Evolutionary conservation across 2,888 invertebrate species (phyloP).

Genomic region (Podabrus alpinus): DNA sequence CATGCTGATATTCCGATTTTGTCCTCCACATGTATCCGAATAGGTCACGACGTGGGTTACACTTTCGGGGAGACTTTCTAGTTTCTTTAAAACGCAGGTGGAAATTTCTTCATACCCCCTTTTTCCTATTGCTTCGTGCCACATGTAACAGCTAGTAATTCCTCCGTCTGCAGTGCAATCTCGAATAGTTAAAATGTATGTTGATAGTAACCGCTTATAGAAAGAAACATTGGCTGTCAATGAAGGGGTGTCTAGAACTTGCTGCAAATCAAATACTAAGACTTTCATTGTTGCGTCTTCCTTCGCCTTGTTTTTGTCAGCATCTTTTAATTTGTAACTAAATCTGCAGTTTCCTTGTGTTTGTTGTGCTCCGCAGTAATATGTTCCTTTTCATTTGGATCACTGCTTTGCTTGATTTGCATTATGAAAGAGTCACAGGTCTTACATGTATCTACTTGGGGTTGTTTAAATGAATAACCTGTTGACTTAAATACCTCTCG

Average conservation of each 20-base stretch:
- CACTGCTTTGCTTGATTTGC: slow-evolving; percentile 17
- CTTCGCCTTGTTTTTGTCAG: background rate
- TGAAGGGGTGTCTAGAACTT: slow-evolving; percentile 25
- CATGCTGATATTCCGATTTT: too few species aligned
- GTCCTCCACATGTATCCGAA: slow-evolving; percentile 35
- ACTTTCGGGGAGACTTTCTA: slow-evolving; percentile 20
- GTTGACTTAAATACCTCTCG: slow-evolving; percentile 19
- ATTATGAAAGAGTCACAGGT: slow-evolving; percentile 20
- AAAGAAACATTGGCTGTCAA: slow-evolving; percentile 23
- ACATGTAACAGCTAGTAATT: slow-evolving; percentile 20
- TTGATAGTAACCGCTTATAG: slow-evolving; percentile 23
- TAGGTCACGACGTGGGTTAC: slow-evolving; percentile 26
- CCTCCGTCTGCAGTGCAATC: slow-evolving; percentile 19
- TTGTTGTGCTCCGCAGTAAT: too few species aligned
- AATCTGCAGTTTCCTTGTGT: too few species aligned
- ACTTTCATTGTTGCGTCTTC: slow-evolving; percentile 6
- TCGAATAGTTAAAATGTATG: slow-evolving; percentile 22
- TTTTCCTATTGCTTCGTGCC: slow-evolving; percentile 27
- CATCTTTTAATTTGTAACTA: background rate
- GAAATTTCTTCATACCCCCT: slow-evolving; percentile 18
- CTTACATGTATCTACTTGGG: slow-evolving; percentile 25
- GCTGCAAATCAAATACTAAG: slow-evolving; percentile 29
- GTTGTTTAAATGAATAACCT: slow-evolving; percentile 26
- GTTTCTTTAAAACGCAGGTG: slow-evolving; percentile 30
- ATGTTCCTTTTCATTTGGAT: background rate